phyloP scores from a whole-genome alignment of 1,140 invertebrate species.

The Holcopasites calliopsidis region DNA sequence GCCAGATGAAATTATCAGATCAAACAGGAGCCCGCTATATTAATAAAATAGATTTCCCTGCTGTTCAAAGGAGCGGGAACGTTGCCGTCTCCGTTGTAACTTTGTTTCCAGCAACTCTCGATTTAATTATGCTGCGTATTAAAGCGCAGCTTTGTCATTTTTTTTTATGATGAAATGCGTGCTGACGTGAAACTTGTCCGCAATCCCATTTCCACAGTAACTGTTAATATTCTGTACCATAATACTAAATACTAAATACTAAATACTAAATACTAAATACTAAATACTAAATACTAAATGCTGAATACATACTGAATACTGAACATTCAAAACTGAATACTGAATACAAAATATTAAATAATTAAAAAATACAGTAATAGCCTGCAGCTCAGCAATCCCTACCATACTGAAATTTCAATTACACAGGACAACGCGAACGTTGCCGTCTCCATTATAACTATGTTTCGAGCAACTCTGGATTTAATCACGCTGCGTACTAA shows the following conservation, averaged over 20 bases:
- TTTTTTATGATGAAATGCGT: constrained; percentile 43
- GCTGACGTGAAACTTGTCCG: background rate
- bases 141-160: constrained; percentile 41
- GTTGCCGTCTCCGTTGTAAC: constrained; percentile 66
- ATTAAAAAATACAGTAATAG: too few species aligned
- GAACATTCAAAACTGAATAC: too few species aligned
- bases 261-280: too few species aligned
- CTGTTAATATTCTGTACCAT: background rate
- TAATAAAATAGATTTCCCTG: constrained; percentile 74
- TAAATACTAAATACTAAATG: too few species aligned
- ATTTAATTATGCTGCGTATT: constrained; percentile 69
- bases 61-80: constrained; percentile 55
- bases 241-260: too few species aligned
- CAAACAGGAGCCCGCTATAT: constrained; percentile 71
- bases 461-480: constrained; percentile 68
- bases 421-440: too few species aligned
- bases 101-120: constrained; percentile 68
- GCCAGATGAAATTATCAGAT: constrained; percentile 71
- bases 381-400: too few species aligned
- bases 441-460: constrained; percentile 68
- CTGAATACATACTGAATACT: too few species aligned
- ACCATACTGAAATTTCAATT: too few species aligned
- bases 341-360: too few species aligned
- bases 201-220: background rate
- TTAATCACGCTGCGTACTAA: background rate